Evolutionary conservation across 2,888 invertebrate genomes (phyloP).

Genomic region (Archips xylosteana): DNA sequence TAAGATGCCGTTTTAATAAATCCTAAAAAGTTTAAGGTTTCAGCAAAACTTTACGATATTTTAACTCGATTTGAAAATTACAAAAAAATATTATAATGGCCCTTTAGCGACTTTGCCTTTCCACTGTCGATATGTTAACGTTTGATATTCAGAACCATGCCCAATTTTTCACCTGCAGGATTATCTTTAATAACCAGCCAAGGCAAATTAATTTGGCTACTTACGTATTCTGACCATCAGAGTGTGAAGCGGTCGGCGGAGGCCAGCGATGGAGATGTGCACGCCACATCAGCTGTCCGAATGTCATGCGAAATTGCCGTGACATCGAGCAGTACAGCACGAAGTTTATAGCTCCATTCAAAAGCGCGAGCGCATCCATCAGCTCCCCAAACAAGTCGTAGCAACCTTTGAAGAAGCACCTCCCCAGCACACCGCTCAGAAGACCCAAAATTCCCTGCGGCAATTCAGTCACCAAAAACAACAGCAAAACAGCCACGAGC

Average conservation of each 20-base stretch:
- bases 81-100: too few species aligned
- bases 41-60: too few species aligned
- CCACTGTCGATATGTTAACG: too few species aligned
- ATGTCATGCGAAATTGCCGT: constrained; percentile 92
- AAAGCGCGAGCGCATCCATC: constrained; percentile 95
- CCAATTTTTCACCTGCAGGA: too few species aligned
- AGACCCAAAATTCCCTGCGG: constrained; percentile 90
- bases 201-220: constrained; percentile 61
- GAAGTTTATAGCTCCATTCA: constrained; percentile 97
- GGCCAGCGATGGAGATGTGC: constrained; percentile 78
- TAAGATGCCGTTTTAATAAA: too few species aligned
- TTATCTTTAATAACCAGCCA: too few species aligned
- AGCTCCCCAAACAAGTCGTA: constrained; percentile 94
- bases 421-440: constrained; percentile 78
- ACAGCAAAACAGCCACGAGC: constrained; percentile 93
- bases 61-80: too few species aligned
- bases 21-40: constrained; percentile 9
- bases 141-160: too few species aligned
- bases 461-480: constrained; percentile 95
- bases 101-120: too few species aligned
- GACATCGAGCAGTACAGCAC: constrained; percentile 98
- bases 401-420: constrained; percentile 91
- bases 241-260: constrained; percentile 83
- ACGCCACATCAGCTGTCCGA: constrained; percentile 77
- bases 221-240: constrained; percentile 88